phyloP scores from a whole-genome alignment of 1,140 invertebrate species.

The Cotesia glomerata region DNA sequence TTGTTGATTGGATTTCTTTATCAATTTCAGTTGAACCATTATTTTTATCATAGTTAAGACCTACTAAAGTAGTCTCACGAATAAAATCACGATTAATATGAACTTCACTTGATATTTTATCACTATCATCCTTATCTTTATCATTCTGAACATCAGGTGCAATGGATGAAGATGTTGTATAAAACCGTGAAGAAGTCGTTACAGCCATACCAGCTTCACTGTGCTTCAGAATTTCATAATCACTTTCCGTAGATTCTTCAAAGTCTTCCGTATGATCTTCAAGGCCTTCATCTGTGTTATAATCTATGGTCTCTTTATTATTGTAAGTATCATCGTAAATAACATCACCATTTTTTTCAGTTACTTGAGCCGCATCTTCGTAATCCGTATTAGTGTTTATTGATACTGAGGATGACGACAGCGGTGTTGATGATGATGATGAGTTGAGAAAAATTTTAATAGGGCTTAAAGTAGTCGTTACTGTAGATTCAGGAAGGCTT shows the following conservation, averaged over 20 bases:
- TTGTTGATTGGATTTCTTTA: background rate
- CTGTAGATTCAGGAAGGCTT: no score
- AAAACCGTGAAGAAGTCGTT: conserved; percentile 35
- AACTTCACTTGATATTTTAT: conserved; percentile 46
- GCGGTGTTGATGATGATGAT: no score
- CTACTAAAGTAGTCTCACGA: conserved; percentile 47
- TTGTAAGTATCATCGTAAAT: background rate
- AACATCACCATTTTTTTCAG: no score
- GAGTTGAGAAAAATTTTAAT: no score
- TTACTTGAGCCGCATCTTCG: no score
- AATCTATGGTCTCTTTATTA: conserved; percentile 22
- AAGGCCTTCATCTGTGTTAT: conserved; percentile 19
- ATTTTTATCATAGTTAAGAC: conserved; percentile 18
- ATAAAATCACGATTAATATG: conserved; percentile 50
- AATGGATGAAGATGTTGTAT: conserved; percentile 7
- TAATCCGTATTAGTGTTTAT: no score
- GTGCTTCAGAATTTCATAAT: conserved; percentile 52
- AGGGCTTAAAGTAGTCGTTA: no score
- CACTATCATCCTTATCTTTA: conserved; percentile 35
- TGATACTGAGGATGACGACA: no score
- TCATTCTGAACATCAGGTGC: conserved; percentile 31
- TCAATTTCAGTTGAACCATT: no score
- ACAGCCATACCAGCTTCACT: conserved; percentile 51
- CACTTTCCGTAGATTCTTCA: conserved; percentile 42
- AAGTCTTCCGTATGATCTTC: conserved; percentile 40